Evolutionary conservation across 2,888 invertebrate genomes (phyloP).

Genomic region (Apomyelois bistriatella): DNA sequence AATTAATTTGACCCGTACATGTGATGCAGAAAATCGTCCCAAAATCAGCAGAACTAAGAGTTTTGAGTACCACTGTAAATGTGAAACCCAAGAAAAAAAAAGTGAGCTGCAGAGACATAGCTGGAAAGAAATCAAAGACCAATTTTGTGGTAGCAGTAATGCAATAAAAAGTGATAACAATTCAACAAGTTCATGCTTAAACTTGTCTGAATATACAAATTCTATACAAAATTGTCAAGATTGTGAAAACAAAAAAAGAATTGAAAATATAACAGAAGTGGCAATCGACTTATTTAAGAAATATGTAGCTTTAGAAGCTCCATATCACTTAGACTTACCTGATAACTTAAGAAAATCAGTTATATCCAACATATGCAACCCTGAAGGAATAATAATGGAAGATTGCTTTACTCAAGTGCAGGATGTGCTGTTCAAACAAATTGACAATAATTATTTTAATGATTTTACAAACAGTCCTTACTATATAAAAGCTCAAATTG

Average conservation of each 20-base stretch:
- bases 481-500: constrained; percentile 95
- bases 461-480: constrained; percentile 92
- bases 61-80: constrained; percentile 53
- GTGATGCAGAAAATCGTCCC: constrained; percentile 34
- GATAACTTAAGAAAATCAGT: constrained; percentile 80
- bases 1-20: constrained; percentile 23
- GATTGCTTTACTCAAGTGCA: constrained; percentile 88
- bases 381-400: constrained; percentile 82
- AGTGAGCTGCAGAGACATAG: constrained; percentile 39
- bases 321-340: constrained; percentile 79
- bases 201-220: constrained; percentile 42
- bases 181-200: constrained; percentile 55
- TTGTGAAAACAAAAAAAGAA: constrained; percentile 30
- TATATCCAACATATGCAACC: constrained; percentile 83
- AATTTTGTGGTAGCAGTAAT: constrained; percentile 34
- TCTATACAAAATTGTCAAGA: constrained; percentile 28
- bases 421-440: constrained; percentile 82
- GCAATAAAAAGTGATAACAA: constrained; percentile 35
- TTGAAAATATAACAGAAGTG: constrained; percentile 67
- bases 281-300: constrained; percentile 88
- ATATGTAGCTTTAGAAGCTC: constrained; percentile 86
- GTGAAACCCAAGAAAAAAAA: constrained; percentile 30
- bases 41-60: constrained; percentile 59
- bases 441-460: constrained; percentile 88
- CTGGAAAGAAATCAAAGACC: constrained; percentile 40